Evolutionary conservation across 2,888 invertebrate species (phyloP), one percentile per base, ranked within the genome.

Genomic region (Folsomia candida): DNA sequence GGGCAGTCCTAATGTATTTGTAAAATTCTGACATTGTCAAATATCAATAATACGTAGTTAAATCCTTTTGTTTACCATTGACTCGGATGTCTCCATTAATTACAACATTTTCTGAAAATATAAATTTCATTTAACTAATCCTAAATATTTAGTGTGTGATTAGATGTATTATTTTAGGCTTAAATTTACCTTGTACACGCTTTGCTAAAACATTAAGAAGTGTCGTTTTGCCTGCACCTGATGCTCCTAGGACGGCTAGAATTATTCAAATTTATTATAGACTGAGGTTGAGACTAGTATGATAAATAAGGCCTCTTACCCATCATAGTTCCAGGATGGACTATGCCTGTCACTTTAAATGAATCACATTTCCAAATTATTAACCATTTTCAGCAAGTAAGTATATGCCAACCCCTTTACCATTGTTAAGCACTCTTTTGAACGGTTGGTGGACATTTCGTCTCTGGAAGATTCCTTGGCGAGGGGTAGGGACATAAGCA

Each of bases 171-270:
- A n/a, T n/a, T n/a, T n/a, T n/a, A n/a, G 25, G 62, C n/a, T 60
- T 25, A 14, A 58, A 82, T 84, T 86, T 85, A 92, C 92, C 87
- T 82, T 89, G 86, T 80, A 87, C 89, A 81, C 93, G 87, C 82
- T 90, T 88, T 18, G 93, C 93, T 72, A 96, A 83, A 24, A 92
- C 90, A 67, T 90, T 88, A 91, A 95, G 91, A 63, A 95, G 84
- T 0, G 94, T 93, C n/a, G 78, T 74, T 59, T 78, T 95, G 0
- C 95, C 95, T 18, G 93, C 91, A 18, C 95, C 95, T 83, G 91
- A 91, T 83, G 72, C 76, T 51, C 68, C 69, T 37, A 69, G 57
- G 3, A 74, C 67, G 51, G 74, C 73, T 73, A 14, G n/a, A 54
- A 54, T 47, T 2, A 51, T 51, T 18, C 2, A 58, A 3, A 2